Base-by-base conservation (phyloP, 2,113 vertebrate genomes). In the Peromyscus californicus region DNA sequence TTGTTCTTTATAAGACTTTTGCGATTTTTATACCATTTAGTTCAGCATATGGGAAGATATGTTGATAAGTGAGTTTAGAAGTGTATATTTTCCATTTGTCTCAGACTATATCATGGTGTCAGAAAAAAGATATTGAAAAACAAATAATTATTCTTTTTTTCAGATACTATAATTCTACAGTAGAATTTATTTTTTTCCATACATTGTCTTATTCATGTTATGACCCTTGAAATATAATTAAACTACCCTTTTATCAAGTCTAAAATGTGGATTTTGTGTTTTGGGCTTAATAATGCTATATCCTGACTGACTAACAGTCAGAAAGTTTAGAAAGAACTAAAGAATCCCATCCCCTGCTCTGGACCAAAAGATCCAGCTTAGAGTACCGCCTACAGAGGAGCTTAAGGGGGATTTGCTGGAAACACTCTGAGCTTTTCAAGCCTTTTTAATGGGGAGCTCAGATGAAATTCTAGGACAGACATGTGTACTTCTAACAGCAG, bases 351-450 rank as follows among this genome's bases (percentile, higher is more conserved):
- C 42, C 36, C 2, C 36, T 89, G 45, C 75, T 91, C 54, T 79
- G 39, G 54, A 85, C 82, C 83, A 78, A 94, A 93, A 82, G 45
- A 74, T 85, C 7, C 69, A 86, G n/a, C 51, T 97, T 94, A 94
- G 70, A 80, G 79, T 48, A 48, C 51, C 84, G 6, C 59, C 75
- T 86, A 24, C 80, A 61, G 92, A 94, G 80, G 36, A 97, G 76
- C 39, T 96, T 96, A 97, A 95, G 76, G 87, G 75, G 97, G 76
- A 94, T 95, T 96, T 90, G 76, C 57, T 90, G 33, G 76, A 74
- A 91, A 92, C 24, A 16, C 78, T 54, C 65, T 93, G 67, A 31
- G 19, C 75, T 85, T 94, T 97, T 89, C 76, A 94, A 94, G n/a
- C 54, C 59, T 88, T 95, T 89, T 92, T 92, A 95, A 96, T 96